Evolutionary conservation across 2,888 invertebrate species (phyloP).

Genomic region (Netelia virgata): DNA sequence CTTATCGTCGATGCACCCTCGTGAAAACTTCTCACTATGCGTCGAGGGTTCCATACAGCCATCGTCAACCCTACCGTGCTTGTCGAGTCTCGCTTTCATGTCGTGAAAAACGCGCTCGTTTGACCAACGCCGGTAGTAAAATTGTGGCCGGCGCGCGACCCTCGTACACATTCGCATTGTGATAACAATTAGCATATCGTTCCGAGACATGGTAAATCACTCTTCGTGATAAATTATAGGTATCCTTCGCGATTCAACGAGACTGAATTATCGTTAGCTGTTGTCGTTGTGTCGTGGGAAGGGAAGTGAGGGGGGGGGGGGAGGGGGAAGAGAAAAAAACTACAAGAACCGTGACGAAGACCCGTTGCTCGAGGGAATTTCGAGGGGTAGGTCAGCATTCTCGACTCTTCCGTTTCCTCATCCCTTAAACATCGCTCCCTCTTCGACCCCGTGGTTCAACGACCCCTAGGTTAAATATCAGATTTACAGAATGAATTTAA

Average conservation of each 20-base stretch:
- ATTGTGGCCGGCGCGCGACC: not conserved
- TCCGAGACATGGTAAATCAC: slow-evolving; percentile 23
- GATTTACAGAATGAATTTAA: too few species aligned
- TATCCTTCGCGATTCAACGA: slow-evolving; percentile 3
- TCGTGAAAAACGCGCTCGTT: not conserved
- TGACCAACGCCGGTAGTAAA: slow-evolving; percentile 10
- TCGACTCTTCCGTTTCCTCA: slow-evolving; percentile 22
- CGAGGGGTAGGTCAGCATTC: slow-evolving; percentile 58
- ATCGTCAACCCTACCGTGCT: not conserved
- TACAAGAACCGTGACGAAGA: slow-evolving; percentile 48
- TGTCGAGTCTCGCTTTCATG: not conserved
- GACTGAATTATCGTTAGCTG: not conserved
- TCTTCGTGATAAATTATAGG: slow-evolving; percentile 15
- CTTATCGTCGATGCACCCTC: too few species aligned
- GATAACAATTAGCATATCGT: slow-evolving; percentile 24
- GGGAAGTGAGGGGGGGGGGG: too few species aligned
- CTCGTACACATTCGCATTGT: slow-evolving; percentile 18
- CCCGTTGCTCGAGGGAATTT: slow-evolving; percentile 50
- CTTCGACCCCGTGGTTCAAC: slow-evolving; percentile 23
- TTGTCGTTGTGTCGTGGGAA: not conserved
- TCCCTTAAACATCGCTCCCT: not conserved
- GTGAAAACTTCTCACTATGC: too few species aligned
- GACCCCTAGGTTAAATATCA: slow-evolving; percentile 6
- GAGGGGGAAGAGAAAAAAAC: not conserved
- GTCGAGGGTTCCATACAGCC: not conserved